A percentile compares a stretch with the other conserved stretches of the same genome.
Conservation (phyloP, 2,113 vertebrate species). For the Pachypanchax playfairii region DNA sequence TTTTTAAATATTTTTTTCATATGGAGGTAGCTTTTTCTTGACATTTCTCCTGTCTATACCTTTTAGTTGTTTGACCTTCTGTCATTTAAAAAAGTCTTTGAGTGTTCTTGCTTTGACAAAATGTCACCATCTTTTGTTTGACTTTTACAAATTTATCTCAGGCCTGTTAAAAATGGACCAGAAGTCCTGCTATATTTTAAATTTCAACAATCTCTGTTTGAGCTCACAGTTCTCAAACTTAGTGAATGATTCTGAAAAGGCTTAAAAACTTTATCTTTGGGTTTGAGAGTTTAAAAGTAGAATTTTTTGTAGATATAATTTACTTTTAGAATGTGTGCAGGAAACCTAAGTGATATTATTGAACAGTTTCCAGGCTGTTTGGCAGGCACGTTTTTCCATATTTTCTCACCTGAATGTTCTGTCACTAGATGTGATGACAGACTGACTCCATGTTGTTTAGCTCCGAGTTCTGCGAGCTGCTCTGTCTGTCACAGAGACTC, state of each 20-base stretch:
- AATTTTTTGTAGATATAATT: no score
- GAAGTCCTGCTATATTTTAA: background rate
- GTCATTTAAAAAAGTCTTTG: no score
- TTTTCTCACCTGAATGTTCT: background rate
- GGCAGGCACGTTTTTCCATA: no score
- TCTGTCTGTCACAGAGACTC: background rate
- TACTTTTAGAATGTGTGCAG: no score
- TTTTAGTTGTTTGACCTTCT: background rate
- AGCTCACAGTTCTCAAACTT: background rate
- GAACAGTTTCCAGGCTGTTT: background rate
- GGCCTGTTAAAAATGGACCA: no score
- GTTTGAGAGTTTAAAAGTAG: background rate
- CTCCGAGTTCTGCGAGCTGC: background rate
- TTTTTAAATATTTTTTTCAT: no score
- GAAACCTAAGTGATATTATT: background rate
- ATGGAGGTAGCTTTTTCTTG: no score
- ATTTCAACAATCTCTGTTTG: background rate
- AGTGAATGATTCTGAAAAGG: no score
- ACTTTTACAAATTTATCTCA: background rate
- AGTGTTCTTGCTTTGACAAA: no score
- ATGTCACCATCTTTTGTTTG: background rate
- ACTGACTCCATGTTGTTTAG: constrained; percentile 6
- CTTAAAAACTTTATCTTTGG: no score
- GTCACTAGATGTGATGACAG: constrained; percentile 6
- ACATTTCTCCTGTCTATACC: no score